Percentiles rank a stretch among this genome's conserved stretches.
These are phyloP conservation scores for Anguilla marmorata DNA, from an alignment of 2,797 vertebrate species.

Conservation along the genomic window DNA sequence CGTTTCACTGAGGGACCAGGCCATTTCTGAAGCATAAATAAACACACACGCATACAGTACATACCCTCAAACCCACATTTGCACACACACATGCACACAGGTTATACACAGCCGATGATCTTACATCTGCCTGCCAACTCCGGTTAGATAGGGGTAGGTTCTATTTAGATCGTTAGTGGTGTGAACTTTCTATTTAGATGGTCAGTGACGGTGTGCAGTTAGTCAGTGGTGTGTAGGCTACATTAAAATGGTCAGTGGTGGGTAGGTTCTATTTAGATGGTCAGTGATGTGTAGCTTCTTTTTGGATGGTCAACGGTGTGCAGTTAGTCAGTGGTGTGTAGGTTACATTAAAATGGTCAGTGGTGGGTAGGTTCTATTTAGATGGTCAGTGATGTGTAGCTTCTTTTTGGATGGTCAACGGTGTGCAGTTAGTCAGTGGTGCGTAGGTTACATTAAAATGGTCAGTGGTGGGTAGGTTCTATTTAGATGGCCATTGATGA, in stretches of 20 bases:
- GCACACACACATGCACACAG: neutral
- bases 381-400: neutral
- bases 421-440: too few species aligned
- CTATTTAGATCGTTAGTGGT: neutral
- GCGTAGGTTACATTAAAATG: neutral
- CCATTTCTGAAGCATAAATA: neutral
- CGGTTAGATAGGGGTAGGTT: neutral
- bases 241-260: neutral
- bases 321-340: too few species aligned
- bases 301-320: neutral
- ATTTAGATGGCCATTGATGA: neutral
- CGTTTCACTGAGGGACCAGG: conserved; percentile 13
- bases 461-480: neutral
- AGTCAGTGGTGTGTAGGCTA: neutral
- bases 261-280: neutral
- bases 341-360: too few species aligned
- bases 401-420: neutral
- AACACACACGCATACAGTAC: neutral
- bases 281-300: neutral
- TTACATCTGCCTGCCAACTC: neutral
- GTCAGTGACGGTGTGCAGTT: neutral
- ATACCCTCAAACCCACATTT: neutral
- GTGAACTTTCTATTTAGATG: neutral
- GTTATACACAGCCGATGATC: neutral
- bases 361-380: neutral